Evolutionary conservation across 2,888 invertebrate genomes (phyloP), one percentile per base, ranked within the genome.

Genomic region (Adelphocoris suturalis): DNA sequence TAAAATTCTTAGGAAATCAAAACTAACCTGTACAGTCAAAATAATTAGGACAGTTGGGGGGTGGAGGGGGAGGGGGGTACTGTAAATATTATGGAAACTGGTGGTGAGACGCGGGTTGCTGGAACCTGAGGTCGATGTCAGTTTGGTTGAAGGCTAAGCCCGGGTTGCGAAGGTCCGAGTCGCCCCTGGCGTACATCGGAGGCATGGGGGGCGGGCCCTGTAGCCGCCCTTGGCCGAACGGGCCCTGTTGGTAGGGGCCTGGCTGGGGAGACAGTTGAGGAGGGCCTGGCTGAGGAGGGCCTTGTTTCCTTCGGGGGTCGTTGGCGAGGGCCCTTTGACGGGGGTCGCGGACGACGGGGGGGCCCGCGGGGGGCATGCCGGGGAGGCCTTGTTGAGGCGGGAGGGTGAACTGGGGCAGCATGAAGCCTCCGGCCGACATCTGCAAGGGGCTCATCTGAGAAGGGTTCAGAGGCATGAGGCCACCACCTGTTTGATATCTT

Each of bases 311-410:
- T 11, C 91, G 46, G 4, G 91, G 91, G 61, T 91, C 91, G 76
- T 91, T 90, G 16, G 90, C 91, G 19, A 90, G 85, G 12, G 89
- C 87, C 19, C 90, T 68, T 76, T 91, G 90, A 14, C 91, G 78
- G 5, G 91, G 91, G 90, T 91, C 91, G 80, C 91, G 86, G 47
- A 75, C 86, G 2, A 55, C 57, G 3, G 86, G 14, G 14, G 84
- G 81, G 0, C 7, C 28, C 14, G 68, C 46, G n/a, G 9, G 61
- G 46, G 46, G 14, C 37, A 48, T 19, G 76, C 27, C n/a, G 0
- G 86, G 46, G 19, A 48, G 46, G 14, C 23, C 23, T 19, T 86
- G 86, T 14, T 23, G 14, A 16, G 84, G 55, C 27, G 57, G 84
- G 52, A 16, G 37, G 7, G 37, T 85, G 86, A 16, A 88, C 76